A percentile compares a stretch with the other conserved stretches of the same genome.
Conservation (phyloP, 2,797 vertebrate genomes). For the Acipenser oxyrinchus region DNA sequence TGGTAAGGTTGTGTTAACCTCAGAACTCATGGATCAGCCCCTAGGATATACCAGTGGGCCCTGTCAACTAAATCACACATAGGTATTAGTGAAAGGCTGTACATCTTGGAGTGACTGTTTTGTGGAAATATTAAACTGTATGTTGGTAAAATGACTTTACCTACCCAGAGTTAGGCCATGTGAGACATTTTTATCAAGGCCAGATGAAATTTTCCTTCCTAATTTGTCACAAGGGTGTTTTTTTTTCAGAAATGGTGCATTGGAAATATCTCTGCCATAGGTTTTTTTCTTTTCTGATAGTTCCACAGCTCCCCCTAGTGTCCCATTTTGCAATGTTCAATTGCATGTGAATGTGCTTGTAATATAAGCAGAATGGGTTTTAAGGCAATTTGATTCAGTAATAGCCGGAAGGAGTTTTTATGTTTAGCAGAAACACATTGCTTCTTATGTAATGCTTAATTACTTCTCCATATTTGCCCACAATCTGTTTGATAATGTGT, state of each 20-base stretch:
- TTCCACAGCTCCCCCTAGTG: slow-evolving; percentile 65
- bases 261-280: not conserved
- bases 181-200: slow-evolving; percentile 22
- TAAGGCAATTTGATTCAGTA: slow-evolving; percentile 28
- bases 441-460: slow-evolving; percentile 26
- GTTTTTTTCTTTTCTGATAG: slow-evolving; percentile 35
- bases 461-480: slow-evolving; percentile 7
- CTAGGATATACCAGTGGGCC: slow-evolving; percentile 19
- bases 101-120: slow-evolving; percentile 20
- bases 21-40: slow-evolving; percentile 26
- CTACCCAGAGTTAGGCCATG: slow-evolving; percentile 19
- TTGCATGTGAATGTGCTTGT: no score
- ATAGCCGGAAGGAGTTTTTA: slow-evolving; percentile 31
- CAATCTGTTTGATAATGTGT: slow-evolving; percentile 13
- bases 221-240: slow-evolving; percentile 19
- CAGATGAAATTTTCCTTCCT: slow-evolving; percentile 26
- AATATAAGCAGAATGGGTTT: slow-evolving; percentile 25
- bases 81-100: slow-evolving; percentile 17
- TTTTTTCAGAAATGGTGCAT: slow-evolving; percentile 19
- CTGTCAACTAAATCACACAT: slow-evolving; percentile 32
- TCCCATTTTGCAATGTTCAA: not conserved
- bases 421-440: slow-evolving; percentile 27
- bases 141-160: slow-evolving; percentile 14
- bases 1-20: slow-evolving; percentile 16
- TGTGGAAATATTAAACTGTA: slow-evolving; percentile 21